Evolutionary conservation across 2,888 invertebrate genomes (phyloP), one percentile per base, ranked within the genome.

Genomic region (Enchytraeus crypticus): DNA sequence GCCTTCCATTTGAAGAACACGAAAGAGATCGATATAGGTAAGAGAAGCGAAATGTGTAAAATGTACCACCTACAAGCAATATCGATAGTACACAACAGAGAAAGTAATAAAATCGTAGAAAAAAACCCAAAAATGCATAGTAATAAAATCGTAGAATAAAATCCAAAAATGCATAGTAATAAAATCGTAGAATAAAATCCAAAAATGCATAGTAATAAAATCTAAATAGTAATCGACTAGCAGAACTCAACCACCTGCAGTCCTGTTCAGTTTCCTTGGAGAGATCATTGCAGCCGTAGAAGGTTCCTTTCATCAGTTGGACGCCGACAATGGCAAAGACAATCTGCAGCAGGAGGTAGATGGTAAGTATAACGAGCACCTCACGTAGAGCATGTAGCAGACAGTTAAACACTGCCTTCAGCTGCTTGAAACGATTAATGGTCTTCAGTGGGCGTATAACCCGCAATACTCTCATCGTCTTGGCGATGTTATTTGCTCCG

Each of bases 271-370:
- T 91, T 82, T 89, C 88, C 85, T 97, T 96, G 84, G 97, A 96
- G 83, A 88, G 90, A 84, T 98, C 98, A 79, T 88, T 91, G 85
- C 98, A 98, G 85, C 86, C 88, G 86, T 92, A 96, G 87, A 98
- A 98, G 84, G 92, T 93, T 79, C 97, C 97, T 84, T 97, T 98
- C 85, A 98, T 97, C 80, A 98, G 87, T 85, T 97, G 97, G 81
- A 98, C 97, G 82, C 96, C 97, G 82, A 98, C 97, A 83, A 98
- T 97, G 86, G 93, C 96, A 84, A 96, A 96, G 85, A 98, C 97
- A 86, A 97, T 96, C 87, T 97, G 95, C 70, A 79, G 78, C 83
- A 98, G 88, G 86, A 96, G 91, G 82, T 97, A 98, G 84, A 98
- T 97, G 82, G 98, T 96, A 83, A 98, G 90, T 85, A 98, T 98